Base-by-base conservation (phyloP, 1,140 invertebrate genomes). In the Leguminivora glycinivorella region DNA sequence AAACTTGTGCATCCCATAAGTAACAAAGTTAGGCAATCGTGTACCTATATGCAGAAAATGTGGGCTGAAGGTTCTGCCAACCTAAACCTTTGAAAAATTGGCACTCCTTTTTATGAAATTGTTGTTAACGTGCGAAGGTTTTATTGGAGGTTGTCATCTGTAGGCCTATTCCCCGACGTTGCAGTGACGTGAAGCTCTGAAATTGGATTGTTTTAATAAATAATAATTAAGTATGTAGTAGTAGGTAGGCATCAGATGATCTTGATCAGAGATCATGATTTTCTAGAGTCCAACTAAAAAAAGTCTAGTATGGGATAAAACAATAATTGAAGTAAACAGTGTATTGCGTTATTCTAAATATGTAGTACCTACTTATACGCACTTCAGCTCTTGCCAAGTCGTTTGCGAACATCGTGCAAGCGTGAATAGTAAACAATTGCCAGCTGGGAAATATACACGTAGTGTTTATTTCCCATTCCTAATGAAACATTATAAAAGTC, bases 381-480 rank as follows among this genome's bases (percentile, higher is more conserved):
- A 58, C 24, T 26, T 26, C 14, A 25, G 56, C 56, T 26, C 56
- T 58, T 58, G 56, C 56, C 56, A 58, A 58, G 56, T 25, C 24
- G 24, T 29, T 58, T 58, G 56, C 56, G 56, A 58, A 58, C 24
- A 58, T 58, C 7, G 24, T 6, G 24, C 56, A 4, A 10, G 26
- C 4, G 1, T 58, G 56, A 43, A 43, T 43, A 14, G 56, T 58
- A 58, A 58, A 58, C 19, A 56, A 25, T 56, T 22, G 52, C 19
- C 24, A 56, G 52, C 24, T 34, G 10, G 31, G 31, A 34, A 9
- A 34, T 10, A 6, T 12, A 10, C 31, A 34, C 31, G n/a, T n/a
- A 10, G 31, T 58, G 9, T 25, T 24, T 5, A 6, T 24, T 24
- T 58, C 56, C 9, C 56, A 58, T 25, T 58, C 22, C 56, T 22